Conservation (phyloP, 2,797 vertebrate genomes). For the Poeciliopsis turneri region DNA sequence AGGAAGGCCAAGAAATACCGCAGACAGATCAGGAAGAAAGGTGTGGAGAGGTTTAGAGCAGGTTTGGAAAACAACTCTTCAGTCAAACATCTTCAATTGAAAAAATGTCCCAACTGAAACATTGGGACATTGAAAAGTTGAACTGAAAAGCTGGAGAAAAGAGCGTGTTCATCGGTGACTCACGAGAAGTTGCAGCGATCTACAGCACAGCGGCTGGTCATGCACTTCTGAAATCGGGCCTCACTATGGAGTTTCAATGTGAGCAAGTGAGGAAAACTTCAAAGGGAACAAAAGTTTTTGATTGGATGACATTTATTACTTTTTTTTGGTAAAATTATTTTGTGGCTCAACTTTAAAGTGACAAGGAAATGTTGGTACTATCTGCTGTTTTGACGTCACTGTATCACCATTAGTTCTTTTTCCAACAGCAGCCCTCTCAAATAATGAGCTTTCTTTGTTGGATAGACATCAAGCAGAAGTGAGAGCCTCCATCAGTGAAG, state of each 20-base stretch:
- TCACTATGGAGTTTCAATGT: neutral
- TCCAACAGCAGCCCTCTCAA: neutral
- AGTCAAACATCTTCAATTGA: neutral
- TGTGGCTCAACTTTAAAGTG: neutral
- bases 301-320: neutral
- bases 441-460: slow-evolving; percentile 6
- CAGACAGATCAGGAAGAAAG: neutral
- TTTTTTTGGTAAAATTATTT: neutral
- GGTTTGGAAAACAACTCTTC: neutral
- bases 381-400: neutral
- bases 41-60: neutral
- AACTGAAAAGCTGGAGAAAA: neutral
- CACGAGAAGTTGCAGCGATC: neutral
- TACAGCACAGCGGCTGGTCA: neutral
- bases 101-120: neutral
- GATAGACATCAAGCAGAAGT: neutral
- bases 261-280: neutral
- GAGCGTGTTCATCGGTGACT: neutral
- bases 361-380: neutral
- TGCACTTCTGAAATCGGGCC: neutral
- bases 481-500: neutral
- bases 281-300: neutral
- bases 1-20: neutral
- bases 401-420: neutral
- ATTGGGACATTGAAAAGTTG: neutral